Conservation (phyloP, 1,140 invertebrate species). For the Lasaia peninsularis region DNA sequence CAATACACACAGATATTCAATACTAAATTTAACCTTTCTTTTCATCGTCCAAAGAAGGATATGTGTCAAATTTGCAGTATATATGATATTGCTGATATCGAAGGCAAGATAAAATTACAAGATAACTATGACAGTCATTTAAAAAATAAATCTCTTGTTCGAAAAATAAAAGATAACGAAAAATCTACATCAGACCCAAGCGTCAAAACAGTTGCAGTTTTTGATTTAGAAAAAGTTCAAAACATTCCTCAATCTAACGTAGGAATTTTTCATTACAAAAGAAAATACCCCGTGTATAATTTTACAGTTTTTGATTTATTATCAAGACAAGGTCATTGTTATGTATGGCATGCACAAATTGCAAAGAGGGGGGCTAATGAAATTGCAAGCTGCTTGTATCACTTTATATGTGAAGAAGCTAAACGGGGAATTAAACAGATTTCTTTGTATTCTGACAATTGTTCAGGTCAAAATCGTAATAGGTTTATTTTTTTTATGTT, state of each 20-base stretch:
- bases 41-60: conserved; percentile 25
- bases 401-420: conserved; percentile 21
- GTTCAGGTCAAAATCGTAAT: conserved; percentile 50
- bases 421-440: conserved; percentile 21
- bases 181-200: conserved; percentile 15
- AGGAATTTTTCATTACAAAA: conserved; percentile 33
- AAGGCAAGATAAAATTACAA: conserved; percentile 17
- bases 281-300: conserved; percentile 34
- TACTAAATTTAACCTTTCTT: conserved; percentile 1
- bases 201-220: conserved; percentile 18
- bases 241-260: conserved; percentile 23
- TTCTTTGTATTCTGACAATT: conserved; percentile 45
- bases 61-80: conserved; percentile 17
- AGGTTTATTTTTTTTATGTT: conserved; percentile 43
- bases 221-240: conserved; percentile 29
- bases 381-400: conserved; percentile 27
- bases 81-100: conserved; percentile 17
- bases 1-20: conserved; percentile 6
- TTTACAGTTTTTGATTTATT: conserved; percentile 28
- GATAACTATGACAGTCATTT: conserved; percentile 20
- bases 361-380: conserved; percentile 30
- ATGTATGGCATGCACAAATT: conserved; percentile 25
- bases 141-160: conserved; percentile 21
- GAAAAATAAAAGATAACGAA: conserved; percentile 26
- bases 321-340: conserved; percentile 26